Percentiles rank a stretch among this genome's conserved stretches.
Evolutionary conservation across 2,797 vertebrate species (phyloP).

Genomic region (Hydrolagus colliei): DNA sequence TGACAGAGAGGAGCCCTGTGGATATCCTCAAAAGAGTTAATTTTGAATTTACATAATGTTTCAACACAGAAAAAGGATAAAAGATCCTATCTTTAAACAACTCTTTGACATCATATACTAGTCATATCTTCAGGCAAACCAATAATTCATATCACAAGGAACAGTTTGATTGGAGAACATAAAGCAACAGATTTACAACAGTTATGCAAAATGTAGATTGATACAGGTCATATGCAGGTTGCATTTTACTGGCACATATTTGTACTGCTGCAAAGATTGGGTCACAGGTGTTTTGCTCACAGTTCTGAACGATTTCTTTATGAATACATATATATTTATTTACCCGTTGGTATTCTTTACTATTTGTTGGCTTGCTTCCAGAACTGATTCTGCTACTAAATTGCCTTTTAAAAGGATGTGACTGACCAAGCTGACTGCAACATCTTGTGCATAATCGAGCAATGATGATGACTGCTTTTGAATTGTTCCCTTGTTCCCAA

Average conservation of each 20-base stretch:
- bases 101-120: background rate
- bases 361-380: background rate
- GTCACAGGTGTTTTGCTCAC: background rate
- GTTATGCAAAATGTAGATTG: too few species aligned
- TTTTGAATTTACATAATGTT: too few species aligned
- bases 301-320: background rate
- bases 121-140: background rate
- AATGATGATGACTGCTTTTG: background rate
- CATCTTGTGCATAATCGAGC: background rate
- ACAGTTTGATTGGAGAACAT: background rate
- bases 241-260: background rate
- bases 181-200: background rate
- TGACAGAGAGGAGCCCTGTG: background rate
- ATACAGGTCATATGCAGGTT: too few species aligned
- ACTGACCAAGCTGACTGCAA: background rate
- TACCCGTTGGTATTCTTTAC: background rate
- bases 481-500: conserved; percentile 14
- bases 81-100: background rate
- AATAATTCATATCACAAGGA: background rate
- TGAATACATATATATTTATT: background rate
- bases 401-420: background rate
- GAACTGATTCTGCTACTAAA: conserved; percentile 9
- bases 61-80: too few species aligned
- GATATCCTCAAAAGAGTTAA: background rate
- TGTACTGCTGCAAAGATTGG: background rate